Conservation (phyloP, 23 tunicate genomes). For the Phallusia fumigata region DNA sequence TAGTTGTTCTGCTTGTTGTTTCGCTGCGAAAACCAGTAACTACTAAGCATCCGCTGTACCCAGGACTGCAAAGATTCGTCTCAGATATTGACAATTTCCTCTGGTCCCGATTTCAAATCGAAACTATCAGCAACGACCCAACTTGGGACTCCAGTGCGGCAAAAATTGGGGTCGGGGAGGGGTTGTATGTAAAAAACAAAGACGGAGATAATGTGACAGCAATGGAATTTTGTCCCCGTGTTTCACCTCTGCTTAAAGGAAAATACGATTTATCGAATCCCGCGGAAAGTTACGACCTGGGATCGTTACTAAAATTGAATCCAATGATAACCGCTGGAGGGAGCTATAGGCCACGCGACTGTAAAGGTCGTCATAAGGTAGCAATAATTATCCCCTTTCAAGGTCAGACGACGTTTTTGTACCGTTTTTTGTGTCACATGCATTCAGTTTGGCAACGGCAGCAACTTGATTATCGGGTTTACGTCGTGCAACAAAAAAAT, state of each 20-base stretch:
- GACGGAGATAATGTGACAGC: neutral
- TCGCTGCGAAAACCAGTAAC: neutral
- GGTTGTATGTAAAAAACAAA: neutral
- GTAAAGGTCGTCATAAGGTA: slow-evolving; percentile 40
- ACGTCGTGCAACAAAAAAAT: slow-evolving; percentile 36
- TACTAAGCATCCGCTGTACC: slow-evolving; percentile 12
- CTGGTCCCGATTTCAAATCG: slow-evolving; percentile 43
- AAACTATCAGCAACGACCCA: slow-evolving; percentile 1
- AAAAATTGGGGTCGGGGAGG: neutral
- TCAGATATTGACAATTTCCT: slow-evolving; percentile 40
- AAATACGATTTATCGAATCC: neutral
- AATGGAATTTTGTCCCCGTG: neutral
- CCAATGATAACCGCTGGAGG: slow-evolving; percentile 10
- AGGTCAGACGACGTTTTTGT: slow-evolving; percentile 34
- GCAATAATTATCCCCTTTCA: slow-evolving; percentile 65
- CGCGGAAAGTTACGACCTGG: neutral
- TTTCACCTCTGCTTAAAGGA: neutral
- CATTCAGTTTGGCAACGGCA: slow-evolving; percentile 66
- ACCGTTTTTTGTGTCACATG: slow-evolving; percentile 44
- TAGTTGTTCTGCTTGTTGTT: neutral
- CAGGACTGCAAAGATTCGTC: slow-evolving; percentile 36
- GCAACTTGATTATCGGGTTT: slow-evolving; percentile 55
- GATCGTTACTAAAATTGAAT: neutral
- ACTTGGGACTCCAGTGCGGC: neutral
- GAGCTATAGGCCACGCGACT: slow-evolving; percentile 28